A percentile compares a stretch with the other conserved stretches of the same genome.
phyloP scores from a whole-genome alignment of 2,888 invertebrate species.

The Xanthostigma xanthostigma region DNA sequence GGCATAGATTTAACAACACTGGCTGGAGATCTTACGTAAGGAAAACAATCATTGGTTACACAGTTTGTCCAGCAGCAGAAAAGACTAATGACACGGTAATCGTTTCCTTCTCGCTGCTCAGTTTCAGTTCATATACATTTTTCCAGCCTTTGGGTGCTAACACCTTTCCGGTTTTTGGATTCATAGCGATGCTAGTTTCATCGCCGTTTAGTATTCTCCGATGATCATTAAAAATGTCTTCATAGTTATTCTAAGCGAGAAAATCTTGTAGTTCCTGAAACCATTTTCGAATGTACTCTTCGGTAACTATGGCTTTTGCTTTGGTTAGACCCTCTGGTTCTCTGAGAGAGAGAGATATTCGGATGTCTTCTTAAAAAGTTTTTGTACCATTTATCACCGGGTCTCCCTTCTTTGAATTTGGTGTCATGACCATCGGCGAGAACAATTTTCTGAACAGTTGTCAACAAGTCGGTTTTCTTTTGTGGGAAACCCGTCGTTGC shows the following conservation, averaged over 20 bases:
- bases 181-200: constrained; percentile 15
- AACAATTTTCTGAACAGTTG: constrained; percentile 14
- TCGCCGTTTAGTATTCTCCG: constrained; percentile 16
- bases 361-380: constrained; percentile 15
- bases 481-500: too few relatives aligned
- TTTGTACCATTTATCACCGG: constrained; percentile 15
- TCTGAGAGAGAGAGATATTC: constrained; percentile 10
- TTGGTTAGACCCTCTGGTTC: constrained; percentile 13
- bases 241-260: constrained; percentile 10
- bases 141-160: constrained; percentile 15
- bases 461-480: constrained; percentile 14
- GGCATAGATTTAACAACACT: constrained; percentile 11
- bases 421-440: too few relatives aligned
- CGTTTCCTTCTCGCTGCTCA: constrained; percentile 11
- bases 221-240: constrained; percentile 13
- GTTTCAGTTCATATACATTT: constrained; percentile 14
- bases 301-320: constrained; percentile 14
- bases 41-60: constrained; percentile 12
- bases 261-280: constrained; percentile 14
- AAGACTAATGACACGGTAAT: constrained; percentile 11
- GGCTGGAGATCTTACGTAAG: constrained; percentile 11
- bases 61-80: constrained; percentile 8
- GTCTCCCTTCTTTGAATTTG: too few relatives aligned
- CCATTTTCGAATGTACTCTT: constrained; percentile 16
- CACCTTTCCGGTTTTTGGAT: constrained; percentile 17